Conservation (phyloP, 2,888 invertebrate genomes). For the Dryomyza anilis region DNA sequence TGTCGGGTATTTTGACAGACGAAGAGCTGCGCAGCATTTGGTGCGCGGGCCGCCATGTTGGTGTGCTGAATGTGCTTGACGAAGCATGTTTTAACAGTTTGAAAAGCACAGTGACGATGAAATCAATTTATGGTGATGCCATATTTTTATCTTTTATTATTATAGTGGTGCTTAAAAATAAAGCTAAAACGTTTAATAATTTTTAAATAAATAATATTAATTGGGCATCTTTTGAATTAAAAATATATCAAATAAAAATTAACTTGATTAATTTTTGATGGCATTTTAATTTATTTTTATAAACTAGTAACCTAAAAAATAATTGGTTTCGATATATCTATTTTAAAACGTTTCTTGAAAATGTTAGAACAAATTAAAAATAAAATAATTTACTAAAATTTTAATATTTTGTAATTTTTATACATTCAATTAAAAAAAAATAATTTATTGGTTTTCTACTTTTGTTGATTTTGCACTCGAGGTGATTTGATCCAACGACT, state of each 20-base stretch:
- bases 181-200: too few relatives aligned
- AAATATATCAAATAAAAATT: too few relatives aligned
- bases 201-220: too few relatives aligned
- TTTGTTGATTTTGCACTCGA: too few relatives aligned
- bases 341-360: not conserved
- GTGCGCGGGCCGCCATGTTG: conserved; percentile 47
- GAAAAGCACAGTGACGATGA: conserved; percentile 7
- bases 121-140: not conserved
- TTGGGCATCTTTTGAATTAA: too few relatives aligned
- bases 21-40: conserved; percentile 19
- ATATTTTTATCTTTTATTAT: not conserved
- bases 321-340: not conserved
- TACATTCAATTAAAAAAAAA: not conserved
- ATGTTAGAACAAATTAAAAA: not conserved
- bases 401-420: not conserved
- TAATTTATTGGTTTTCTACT: too few relatives aligned
- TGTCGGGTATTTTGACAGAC: conserved; percentile 42
- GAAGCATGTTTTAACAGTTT: conserved; percentile 10
- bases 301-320: too few relatives aligned
- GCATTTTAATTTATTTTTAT: too few relatives aligned
- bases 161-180: too few relatives aligned
- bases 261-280: too few relatives aligned
- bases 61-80: conserved; percentile 40
- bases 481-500: too few relatives aligned
- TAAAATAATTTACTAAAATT: not conserved